Evolutionary conservation across 2,888 invertebrate genomes (phyloP).

Genomic region (Norana najaformis): DNA sequence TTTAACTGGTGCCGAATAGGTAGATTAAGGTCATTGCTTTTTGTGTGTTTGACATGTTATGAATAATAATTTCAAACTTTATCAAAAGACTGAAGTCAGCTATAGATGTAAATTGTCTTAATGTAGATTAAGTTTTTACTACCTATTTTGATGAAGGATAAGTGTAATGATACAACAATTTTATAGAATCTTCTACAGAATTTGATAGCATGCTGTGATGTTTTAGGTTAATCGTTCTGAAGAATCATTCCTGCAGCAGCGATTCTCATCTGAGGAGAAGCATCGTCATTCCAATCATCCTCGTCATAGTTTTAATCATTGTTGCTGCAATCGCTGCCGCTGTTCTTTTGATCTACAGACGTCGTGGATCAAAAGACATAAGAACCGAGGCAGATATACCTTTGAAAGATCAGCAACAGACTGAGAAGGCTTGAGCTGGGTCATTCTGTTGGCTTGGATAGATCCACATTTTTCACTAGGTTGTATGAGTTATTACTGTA

Average conservation of each 20-base stretch:
- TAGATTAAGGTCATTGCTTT: no score
- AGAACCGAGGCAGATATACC: neutral
- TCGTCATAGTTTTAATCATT: neutral
- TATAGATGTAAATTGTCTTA: neutral
- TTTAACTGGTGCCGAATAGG: no score
- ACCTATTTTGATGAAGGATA: no score
- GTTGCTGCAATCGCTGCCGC: neutral
- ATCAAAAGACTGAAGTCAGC: neutral
- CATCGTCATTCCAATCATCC: slow-evolving; percentile 21
- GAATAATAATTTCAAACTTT: neutral
- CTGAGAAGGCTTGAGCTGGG: neutral
- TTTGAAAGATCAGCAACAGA: neutral
- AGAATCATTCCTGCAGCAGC: slow-evolving; percentile 5
- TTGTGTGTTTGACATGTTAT: no score
- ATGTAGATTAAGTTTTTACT: no score
- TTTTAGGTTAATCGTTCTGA: neutral
- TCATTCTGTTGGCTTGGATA: neutral
- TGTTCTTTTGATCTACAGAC: slow-evolving; percentile 5
- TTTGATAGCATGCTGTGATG: neutral
- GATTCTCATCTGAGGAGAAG: neutral
- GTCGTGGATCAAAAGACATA: neutral
- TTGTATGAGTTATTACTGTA: neutral
- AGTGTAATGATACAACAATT: no score
- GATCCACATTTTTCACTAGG: neutral
- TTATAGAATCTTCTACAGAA: neutral